Evolutionary conservation across 2,113 vertebrate genomes (phyloP).

Genomic region (Pituophis catenifer): DNA sequence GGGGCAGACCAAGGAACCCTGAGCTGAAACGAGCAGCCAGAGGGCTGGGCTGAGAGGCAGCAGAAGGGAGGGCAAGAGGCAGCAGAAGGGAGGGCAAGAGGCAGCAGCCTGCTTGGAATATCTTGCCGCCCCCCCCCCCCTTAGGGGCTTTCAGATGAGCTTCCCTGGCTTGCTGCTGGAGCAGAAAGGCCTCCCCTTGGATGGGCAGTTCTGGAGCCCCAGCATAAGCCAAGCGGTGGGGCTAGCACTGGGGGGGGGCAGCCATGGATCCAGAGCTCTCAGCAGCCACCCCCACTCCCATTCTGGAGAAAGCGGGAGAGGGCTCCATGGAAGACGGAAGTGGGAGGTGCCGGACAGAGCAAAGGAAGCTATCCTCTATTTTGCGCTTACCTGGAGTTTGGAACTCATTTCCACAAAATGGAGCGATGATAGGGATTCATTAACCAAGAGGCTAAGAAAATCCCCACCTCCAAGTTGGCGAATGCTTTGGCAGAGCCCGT

Average conservation of each 20-base stretch:
- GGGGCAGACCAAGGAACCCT: not conserved
- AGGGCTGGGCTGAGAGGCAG: not conserved
- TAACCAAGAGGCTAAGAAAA: not conserved
- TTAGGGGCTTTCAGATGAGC: not conserved
- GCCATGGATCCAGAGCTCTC: not conserved
- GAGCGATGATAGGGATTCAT: not conserved
- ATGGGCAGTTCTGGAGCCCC: not conserved
- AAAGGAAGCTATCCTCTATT: not conserved
- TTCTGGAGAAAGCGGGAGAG: not conserved
- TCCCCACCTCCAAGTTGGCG: not conserved
- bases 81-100: not conserved
- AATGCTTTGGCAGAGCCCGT: not conserved
- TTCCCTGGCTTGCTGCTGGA: not conserved
- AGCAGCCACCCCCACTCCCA: not conserved
- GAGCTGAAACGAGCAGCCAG: not conserved
- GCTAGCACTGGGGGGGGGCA: not conserved
- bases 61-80: not conserved
- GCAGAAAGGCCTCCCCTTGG: not conserved
- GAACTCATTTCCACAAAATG: not conserved
- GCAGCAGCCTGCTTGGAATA: not conserved
- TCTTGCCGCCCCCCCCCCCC: no score
- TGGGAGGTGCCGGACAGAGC: not conserved
- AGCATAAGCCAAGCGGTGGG: not conserved
- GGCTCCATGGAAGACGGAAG: not conserved
- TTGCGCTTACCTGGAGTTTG: not conserved